A percentile compares a stretch with the other conserved stretches of the same genome.
Evolutionary conservation across 2,797 vertebrate genomes (phyloP).

Genomic region (Sebastiscus tertius): DNA sequence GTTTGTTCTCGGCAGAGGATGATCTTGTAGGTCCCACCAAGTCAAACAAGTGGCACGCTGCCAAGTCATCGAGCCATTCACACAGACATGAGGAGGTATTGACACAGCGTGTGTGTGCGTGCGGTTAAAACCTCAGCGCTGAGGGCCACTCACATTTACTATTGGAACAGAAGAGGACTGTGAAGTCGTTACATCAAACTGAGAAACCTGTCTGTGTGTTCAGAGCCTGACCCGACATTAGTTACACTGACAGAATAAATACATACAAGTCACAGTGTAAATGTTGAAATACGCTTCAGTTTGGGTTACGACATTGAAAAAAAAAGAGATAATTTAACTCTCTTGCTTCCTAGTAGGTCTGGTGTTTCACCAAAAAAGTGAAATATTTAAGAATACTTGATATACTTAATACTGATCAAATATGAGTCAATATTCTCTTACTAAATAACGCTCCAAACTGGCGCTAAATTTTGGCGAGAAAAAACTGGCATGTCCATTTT

Average conservation of each 20-base stretch:
- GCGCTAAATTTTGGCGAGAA: too few relatives aligned
- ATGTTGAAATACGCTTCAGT: background rate
- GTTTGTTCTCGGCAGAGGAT: constrained; percentile 80
- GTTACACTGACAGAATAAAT: constrained; percentile 30
- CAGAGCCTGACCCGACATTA: constrained; percentile 23
- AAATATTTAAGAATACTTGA: background rate
- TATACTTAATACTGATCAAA: too few relatives aligned
- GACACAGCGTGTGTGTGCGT: constrained; percentile 62
- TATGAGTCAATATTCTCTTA: too few relatives aligned
- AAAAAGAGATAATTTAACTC: background rate
- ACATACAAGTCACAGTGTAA: constrained; percentile 1
- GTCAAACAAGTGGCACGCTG: constrained; percentile 81
- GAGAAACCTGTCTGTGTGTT: constrained; percentile 42
- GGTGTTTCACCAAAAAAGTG: background rate
- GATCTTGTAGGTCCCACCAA: constrained; percentile 82
- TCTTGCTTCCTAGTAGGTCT: background rate
- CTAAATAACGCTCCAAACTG: too few relatives aligned
- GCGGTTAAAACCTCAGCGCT: constrained; percentile 60
- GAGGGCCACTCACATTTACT: constrained; percentile 57
- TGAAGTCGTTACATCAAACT: constrained; percentile 45
- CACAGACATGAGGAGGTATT: constrained; percentile 68
- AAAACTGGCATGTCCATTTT: too few relatives aligned
- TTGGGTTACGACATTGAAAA: background rate
- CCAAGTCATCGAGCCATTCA: constrained; percentile 76
- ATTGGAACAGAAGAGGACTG: constrained; percentile 45